Percentiles rank a stretch among this genome's conserved stretches.
Evolutionary conservation across 2,113 vertebrate genomes (phyloP).

Genomic region (Neodon shergylaensis): DNA sequence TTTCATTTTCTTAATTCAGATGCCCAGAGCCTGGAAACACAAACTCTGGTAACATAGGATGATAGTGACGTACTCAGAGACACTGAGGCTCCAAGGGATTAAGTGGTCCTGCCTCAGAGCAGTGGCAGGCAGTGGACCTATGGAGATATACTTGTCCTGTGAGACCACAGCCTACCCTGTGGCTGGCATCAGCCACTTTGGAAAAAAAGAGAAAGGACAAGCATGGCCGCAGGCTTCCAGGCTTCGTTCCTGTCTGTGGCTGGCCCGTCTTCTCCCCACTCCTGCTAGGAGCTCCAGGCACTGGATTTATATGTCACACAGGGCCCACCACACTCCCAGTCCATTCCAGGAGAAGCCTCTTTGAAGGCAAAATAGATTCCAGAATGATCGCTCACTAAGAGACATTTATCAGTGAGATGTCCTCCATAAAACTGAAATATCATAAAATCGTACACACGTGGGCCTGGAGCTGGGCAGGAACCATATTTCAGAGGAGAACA

Average conservation of each 20-base stretch:
- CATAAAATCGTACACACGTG: constrained; percentile 60
- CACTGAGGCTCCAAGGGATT: not conserved
- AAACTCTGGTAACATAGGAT: too few species aligned
- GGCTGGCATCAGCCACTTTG: rapidly evolving
- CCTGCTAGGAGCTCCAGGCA: not conserved
- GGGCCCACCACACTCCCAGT: constrained; percentile 20
- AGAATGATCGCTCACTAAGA: constrained; percentile 74
- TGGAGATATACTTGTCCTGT: rapidly evolving
- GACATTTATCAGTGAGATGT: constrained; percentile 75
- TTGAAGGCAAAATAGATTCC: constrained; percentile 77
- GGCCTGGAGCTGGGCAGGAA: constrained; percentile 59
- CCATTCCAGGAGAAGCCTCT: constrained; percentile 65
- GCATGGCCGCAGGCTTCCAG: rapidly evolving
- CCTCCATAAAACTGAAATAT: constrained; percentile 79
- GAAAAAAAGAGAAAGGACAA: rapidly evolving
- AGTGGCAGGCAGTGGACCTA: rapidly evolving
- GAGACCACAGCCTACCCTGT: rapidly evolving
- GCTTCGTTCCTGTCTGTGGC: rapidly evolving
- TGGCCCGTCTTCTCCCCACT: not conserved
- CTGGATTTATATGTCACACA: not conserved
- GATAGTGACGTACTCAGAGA: rapidly evolving
- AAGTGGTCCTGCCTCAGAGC: rapidly evolving
- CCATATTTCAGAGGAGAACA: constrained; percentile 67
- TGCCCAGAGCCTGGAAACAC: not conserved
- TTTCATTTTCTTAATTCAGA: not conserved